Evolutionary conservation across 2,888 invertebrate genomes (phyloP), one percentile per base, ranked within the genome.

Genomic region (Endomychus coccineus): DNA sequence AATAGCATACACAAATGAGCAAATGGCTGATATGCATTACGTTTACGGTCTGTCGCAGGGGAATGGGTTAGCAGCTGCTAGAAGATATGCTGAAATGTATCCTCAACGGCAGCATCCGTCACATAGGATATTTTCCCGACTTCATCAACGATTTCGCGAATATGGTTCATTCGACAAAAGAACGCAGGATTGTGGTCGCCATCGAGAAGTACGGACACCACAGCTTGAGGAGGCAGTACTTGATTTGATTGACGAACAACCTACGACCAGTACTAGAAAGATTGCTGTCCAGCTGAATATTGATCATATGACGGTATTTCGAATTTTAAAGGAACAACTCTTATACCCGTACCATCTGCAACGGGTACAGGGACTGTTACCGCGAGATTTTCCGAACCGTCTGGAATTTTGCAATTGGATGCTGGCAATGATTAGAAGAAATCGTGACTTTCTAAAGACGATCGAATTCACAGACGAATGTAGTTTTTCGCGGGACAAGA

Each of bases 401-500:
- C 6, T 27, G 14, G 27, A 27, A 27, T 27, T 27, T 27, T 13
- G 27, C 27, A 27, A 25, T 27, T 27, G 27, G 27, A 27, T 27
- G 14, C 27, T n/a, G 27, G 12, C n/a, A 27, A 27, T 27, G 27
- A 27, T 40, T 36, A 37, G 24, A 29, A 39, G 34, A 23, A 35
- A 40, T 36, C 16, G 35, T 36, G 24, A 39, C 28, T 34, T 34
- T 42, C 39, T 42, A 30, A 38, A 34, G 38, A 30, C 22, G 38
- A 38, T 42, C 12, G 34, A 38, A 38, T 34, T 42, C 38, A 34
- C 42, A 34, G 42, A 42, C 38, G 42, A 42, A 42, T 42, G 38
- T 38, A 39, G 34, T 38, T 42, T 42, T 42, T 42, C 41, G 37
- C 41, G 41, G 41, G 37, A 34, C 37, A 41, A 41, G 34, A 38